Base-by-base conservation (phyloP, 2,888 invertebrate species). In the Patella caerulea region DNA sequence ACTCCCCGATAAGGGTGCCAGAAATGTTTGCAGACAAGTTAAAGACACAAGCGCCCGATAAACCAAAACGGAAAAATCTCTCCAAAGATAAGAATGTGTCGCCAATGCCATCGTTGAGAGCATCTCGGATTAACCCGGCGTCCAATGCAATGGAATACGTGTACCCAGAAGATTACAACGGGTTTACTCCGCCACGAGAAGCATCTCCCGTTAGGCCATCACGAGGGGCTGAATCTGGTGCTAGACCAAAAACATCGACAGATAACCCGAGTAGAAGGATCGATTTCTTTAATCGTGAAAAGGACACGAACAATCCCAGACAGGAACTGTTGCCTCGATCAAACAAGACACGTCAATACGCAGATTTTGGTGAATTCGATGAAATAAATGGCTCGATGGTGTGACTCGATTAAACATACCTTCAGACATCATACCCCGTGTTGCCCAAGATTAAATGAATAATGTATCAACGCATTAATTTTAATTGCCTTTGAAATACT, bases 301-400 rank as follows among this genome's bases (percentile, higher is more conserved):
- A n/a, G 3, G 72, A 76, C 59, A 24, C 59, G 24, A 53, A 72
- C 15, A 34, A 76, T 11, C 55, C 52, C 45, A 71, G 29, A 45
- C 15, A 24, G 14, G 45, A 55, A 45, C 34, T 56, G 7, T 29
- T 55, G 34, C 19, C 34, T 76, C 52, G 59, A 15, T 24, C 34
- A 14, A 72, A 73, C 45, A 34, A 65, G 53, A 24, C 3, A 1
- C 3, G 19, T 9, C 45, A 29, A 14, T 79, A 53, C 72, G 75
- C 79, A 14, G 74, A 56, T 5, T 74, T 74, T 45, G 77, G 73
- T n/a, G 70, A 55, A 52, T 79, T 71, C 29, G 79, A 79, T 69
- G 79, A 79, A 79, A 24, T 79, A 1, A 76, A 79, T n/a, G 79
- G 79, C 11, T 79, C 79, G 17, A 52, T 77, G 2, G 79, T 79